These are phyloP conservation scores for Epirrita christyi DNA, from an alignment of 2,888 invertebrate genomes.

Conservation along the genomic window DNA sequence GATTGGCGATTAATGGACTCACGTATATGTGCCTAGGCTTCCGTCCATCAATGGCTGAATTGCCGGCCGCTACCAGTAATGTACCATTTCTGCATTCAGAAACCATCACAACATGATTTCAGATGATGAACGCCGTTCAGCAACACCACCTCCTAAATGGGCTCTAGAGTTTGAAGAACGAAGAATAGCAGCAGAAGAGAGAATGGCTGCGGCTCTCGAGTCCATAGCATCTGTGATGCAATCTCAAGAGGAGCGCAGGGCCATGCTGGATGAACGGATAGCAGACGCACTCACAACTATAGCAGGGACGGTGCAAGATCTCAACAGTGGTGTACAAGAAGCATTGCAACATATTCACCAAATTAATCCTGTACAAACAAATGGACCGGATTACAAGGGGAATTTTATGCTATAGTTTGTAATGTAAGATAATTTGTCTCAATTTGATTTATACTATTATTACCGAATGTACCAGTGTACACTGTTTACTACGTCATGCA, in stretches of 20 bases:
- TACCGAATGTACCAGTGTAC: no score
- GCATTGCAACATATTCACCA: conserved; percentile 59
- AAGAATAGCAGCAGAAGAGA: conserved; percentile 67
- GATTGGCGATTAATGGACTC: no score
- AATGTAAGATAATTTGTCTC: conserved; percentile 18
- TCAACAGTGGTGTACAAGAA: conserved; percentile 66
- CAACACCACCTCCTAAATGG: conserved; percentile 72
- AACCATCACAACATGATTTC: conserved; percentile 34
- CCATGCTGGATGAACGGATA: conserved; percentile 60
- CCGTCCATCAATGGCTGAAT: no score
- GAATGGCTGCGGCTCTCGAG: conserved; percentile 68
- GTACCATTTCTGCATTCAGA: no score
- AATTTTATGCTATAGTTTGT: conserved; percentile 50
- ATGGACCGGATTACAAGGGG: conserved; percentile 55
- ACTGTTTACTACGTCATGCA: no score
- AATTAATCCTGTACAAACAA: conserved; percentile 47
- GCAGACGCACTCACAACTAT: conserved; percentile 62
- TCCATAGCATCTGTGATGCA: conserved; percentile 64
- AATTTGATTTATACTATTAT: background rate
- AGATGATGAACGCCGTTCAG: conserved; percentile 52
- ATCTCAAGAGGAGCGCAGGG: conserved; percentile 62
- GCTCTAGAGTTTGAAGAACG: conserved; percentile 70
- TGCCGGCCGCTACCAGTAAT: no score
- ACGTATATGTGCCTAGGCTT: no score
- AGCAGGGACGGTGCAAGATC: conserved; percentile 65